These are phyloP conservation scores for Chymomyza fuscimana DNA, from an alignment of 2,888 invertebrate genomes.

Conservation along the genomic window DNA sequence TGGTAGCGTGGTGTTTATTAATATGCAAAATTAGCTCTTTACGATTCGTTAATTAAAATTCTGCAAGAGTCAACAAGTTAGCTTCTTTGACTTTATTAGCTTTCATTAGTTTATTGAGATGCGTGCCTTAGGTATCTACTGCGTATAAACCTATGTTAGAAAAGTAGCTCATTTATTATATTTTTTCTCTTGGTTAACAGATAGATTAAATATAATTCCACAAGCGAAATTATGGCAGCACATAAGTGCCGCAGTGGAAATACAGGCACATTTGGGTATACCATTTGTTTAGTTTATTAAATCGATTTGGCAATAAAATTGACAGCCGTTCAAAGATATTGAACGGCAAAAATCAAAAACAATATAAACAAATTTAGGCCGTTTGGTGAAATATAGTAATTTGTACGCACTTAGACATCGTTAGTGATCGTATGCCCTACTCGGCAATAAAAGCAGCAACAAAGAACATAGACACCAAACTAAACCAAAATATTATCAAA, in stretches of 20 bases:
- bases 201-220: not conserved
- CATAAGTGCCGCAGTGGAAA: conserved; percentile 36
- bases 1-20: conserved; percentile 52
- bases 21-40: conserved; percentile 71
- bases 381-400: conserved; percentile 60
- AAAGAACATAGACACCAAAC: conserved; percentile 8
- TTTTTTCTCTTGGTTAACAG: not conserved
- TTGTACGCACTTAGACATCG: conserved; percentile 65
- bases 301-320: conserved; percentile 51
- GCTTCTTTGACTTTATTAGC: conserved; percentile 36
- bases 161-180: conserved; percentile 29
- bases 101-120: conserved; percentile 48
- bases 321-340: conserved; percentile 19
- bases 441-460: conserved; percentile 26
- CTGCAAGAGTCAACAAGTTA: conserved; percentile 36
- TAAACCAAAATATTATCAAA: conserved; percentile 30
- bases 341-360: not conserved
- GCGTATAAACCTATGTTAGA: not conserved
- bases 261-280: not conserved
- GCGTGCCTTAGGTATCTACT: not conserved
- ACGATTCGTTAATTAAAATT: conserved; percentile 71
- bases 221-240: conserved; percentile 6
- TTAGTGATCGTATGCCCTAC: conserved; percentile 20
- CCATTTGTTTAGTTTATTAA: conserved; percentile 61
- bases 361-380: conserved; percentile 31